These are phyloP conservation scores for Drosophila micromelanica DNA, from an alignment of 1,140 invertebrate genomes.

Conservation along the genomic window DNA sequence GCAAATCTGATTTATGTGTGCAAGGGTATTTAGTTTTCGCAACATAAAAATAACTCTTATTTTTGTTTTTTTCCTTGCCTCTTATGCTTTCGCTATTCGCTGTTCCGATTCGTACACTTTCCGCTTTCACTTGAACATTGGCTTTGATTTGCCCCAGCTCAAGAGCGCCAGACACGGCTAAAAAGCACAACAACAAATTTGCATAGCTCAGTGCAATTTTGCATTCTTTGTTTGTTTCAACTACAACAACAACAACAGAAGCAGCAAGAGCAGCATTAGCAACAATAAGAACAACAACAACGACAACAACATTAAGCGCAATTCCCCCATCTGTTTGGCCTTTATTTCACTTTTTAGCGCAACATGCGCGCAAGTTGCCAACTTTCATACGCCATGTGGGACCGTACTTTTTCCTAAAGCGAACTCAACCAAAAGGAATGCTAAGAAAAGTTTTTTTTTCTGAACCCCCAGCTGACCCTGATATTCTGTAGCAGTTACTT, in stretches of 20 bases:
- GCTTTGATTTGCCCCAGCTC: constrained; percentile 42
- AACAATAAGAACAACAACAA: constrained; percentile 7
- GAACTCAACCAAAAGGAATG: constrained; percentile 17
- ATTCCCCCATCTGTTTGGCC: constrained; percentile 57
- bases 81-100: constrained; percentile 19
- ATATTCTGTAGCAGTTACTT: constrained; percentile 44
- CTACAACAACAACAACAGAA: constrained; percentile 11
- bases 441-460: constrained; percentile 47
- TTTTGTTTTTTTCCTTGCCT: constrained; percentile 20
- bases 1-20: too few relatives aligned
- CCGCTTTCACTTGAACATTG: constrained; percentile 38
- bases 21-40: too few relatives aligned
- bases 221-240: constrained; percentile 49
- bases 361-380: constrained; percentile 59
- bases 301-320: constrained; percentile 42
- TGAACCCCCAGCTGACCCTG: constrained; percentile 49
- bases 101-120: constrained; percentile 45
- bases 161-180: constrained; percentile 17
- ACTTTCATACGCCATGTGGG: constrained; percentile 80
- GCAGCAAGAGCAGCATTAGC: constrained; percentile 7
- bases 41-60: constrained; percentile 1
- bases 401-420: constrained; percentile 62
- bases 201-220: constrained; percentile 44
- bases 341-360: constrained; percentile 63
- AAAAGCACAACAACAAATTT: constrained; percentile 50